phyloP scores from a whole-genome alignment of 2,888 invertebrate genomes.

The Nephrotoma appendiculata region DNA sequence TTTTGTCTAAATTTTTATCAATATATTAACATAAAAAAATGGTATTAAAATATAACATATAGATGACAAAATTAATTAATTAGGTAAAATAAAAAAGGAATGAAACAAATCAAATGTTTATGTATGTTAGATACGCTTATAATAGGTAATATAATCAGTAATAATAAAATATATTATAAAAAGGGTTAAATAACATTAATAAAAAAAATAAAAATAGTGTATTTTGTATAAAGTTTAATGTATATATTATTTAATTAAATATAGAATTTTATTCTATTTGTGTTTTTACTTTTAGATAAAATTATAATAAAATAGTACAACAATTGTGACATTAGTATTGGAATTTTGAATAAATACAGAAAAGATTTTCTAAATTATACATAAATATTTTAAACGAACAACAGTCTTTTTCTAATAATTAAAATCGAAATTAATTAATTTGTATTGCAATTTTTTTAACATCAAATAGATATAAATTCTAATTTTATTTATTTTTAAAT shows the following conservation, averaged over 20 bases:
- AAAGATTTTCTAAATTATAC: neutral
- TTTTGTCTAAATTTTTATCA: neutral
- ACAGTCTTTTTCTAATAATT: neutral
- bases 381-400: neutral
- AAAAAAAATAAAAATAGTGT: neutral
- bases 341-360: neutral
- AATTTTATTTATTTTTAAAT: neutral
- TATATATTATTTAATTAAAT: neutral
- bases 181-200: neutral
- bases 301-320: neutral
- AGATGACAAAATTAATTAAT: neutral
- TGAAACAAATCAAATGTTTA: neutral
- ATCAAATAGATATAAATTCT: neutral
- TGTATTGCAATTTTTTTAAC: neutral
- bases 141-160: neutral
- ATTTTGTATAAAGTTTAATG: neutral
- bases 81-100: neutral
- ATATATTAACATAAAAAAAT: neutral
- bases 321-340: neutral
- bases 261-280: neutral
- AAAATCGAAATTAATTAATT: neutral
- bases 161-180: neutral
- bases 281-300: neutral
- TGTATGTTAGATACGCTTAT: neutral
- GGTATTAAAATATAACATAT: neutral